Evolutionary conservation across 1,140 invertebrate species (phyloP).

Genomic region (Hormaphis cornu): DNA sequence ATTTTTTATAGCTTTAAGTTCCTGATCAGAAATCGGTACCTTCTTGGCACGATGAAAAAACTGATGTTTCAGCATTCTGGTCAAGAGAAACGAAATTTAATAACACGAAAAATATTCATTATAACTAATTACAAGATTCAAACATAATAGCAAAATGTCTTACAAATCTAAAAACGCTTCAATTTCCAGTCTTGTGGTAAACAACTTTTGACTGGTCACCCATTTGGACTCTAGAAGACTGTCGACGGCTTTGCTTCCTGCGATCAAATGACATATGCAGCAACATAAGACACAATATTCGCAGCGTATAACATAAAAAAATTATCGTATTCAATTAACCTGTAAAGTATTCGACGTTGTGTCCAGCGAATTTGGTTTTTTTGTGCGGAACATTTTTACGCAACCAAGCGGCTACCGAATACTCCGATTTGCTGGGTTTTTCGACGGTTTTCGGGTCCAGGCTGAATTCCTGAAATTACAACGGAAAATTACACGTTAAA

Average conservation of each 20-base stretch:
- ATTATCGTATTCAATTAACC: constrained; percentile 47
- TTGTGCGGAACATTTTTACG: constrained; percentile 85
- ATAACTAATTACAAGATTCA: neutral
- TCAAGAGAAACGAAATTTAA: constrained; percentile 26
- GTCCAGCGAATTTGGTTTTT: constrained; percentile 88
- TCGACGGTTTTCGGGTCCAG: constrained; percentile 45
- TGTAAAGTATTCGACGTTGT: constrained; percentile 94
- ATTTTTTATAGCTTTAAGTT: constrained; percentile 55
- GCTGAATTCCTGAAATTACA: constrained; percentile 50
- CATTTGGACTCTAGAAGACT: constrained; percentile 85
- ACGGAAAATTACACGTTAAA: neutral
- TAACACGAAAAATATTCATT: neutral
- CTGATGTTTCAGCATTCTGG: constrained; percentile 76
- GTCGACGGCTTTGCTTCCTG: constrained; percentile 79
- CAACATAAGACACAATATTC: neutral
- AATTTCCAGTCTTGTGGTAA: constrained; percentile 69
- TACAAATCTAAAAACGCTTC: constrained; percentile 67
- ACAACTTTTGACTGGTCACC: constrained; percentile 62
- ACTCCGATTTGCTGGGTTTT: constrained; percentile 84
- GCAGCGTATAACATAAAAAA: neutral
- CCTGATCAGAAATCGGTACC: constrained; percentile 65
- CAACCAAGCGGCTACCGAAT: constrained; percentile 86
- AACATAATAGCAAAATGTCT: constrained; percentile 37
- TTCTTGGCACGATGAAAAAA: constrained; percentile 92
- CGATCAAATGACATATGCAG: constrained; percentile 20